Evolutionary conservation across 2,113 vertebrate genomes (phyloP).

Genomic region (Silurus asotus): DNA sequence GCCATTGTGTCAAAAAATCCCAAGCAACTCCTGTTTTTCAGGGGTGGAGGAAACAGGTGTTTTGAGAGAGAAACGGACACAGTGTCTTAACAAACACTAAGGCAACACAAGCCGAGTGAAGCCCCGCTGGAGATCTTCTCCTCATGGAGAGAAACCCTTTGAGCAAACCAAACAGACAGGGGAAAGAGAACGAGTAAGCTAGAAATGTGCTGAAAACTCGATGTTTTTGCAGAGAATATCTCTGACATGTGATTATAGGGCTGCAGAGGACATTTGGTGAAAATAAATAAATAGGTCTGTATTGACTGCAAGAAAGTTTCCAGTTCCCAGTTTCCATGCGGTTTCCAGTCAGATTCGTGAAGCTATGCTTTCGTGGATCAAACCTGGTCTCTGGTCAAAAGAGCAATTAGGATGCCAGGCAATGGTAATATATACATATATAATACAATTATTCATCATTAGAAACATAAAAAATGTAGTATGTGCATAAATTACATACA

Average conservation of each 20-base stretch:
- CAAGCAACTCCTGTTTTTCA: constrained; percentile 59
- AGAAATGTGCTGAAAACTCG: neutral
- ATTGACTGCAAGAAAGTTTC: constrained; percentile 22
- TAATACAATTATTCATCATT: neutral
- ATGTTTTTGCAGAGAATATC: neutral
- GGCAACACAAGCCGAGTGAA: neutral
- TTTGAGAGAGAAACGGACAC: constrained; percentile 47
- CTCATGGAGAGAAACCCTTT: neutral
- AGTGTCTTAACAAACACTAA: constrained; percentile 36
- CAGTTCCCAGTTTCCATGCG: constrained; percentile 15
- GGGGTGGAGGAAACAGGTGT: constrained; percentile 45
- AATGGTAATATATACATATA: neutral
- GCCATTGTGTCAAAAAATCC: constrained; percentile 68
- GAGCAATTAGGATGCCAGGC: constrained; percentile 5
- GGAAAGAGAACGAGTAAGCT: neutral
- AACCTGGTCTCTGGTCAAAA: constrained; percentile 4
- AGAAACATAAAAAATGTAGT: neutral
- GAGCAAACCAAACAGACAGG: constrained; percentile 23
- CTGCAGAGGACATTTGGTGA: constrained; percentile 34
- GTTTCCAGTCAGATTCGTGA: constrained; percentile 25
- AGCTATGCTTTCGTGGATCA: neutral
- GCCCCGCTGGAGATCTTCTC: neutral
- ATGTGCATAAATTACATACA: neutral
- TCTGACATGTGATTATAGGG: constrained; percentile 33
- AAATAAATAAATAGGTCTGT: constrained; percentile 3